These are phyloP conservation scores for Nysson spinosus DNA, from an alignment of 2,888 invertebrate genomes.

Conservation along the genomic window DNA sequence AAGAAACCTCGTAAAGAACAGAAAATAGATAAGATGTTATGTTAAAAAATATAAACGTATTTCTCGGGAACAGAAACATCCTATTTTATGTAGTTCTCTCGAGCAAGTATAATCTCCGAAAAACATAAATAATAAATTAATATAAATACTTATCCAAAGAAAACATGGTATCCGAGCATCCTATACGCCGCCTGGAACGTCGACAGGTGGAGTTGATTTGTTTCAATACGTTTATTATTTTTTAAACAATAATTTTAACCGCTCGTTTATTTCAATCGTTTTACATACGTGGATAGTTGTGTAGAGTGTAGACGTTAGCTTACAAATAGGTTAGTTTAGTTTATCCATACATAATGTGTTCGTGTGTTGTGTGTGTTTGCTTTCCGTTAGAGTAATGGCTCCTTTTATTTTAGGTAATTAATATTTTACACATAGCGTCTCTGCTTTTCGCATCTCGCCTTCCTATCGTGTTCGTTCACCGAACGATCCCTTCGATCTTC, in stretches of 20 bases:
- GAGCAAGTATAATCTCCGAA: too few relatives aligned
- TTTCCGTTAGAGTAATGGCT: slow-evolving; percentile 69
- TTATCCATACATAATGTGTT: slow-evolving; percentile 67
- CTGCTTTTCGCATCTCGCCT: slow-evolving; percentile 50
- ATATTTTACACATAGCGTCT: slow-evolving; percentile 73
- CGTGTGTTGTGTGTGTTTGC: slow-evolving; percentile 26
- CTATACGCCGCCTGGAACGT: too few relatives aligned
- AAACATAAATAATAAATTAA: too few relatives aligned
- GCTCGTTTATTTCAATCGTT: slow-evolving; percentile 76
- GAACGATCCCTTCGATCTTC: slow-evolving; percentile 13
- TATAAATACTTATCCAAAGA: too few relatives aligned
- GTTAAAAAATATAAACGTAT: too few relatives aligned
- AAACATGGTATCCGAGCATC: too few relatives aligned
- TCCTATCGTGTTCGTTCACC: slow-evolving; percentile 15
- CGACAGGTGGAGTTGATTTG: slow-evolving; percentile 35
- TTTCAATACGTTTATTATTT: slow-evolving; percentile 71
- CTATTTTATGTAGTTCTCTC: too few relatives aligned
- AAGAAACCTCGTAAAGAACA: too few relatives aligned
- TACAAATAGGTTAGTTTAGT: slow-evolving; percentile 75
- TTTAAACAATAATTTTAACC: slow-evolving; percentile 77
- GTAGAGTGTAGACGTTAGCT: slow-evolving; percentile 75
- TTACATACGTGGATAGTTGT: slow-evolving; percentile 75
- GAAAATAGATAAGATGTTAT: too few relatives aligned
- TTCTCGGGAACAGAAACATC: too few relatives aligned
- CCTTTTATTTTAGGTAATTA: slow-evolving; percentile 72